Conservation (phyloP, 1,140 invertebrate genomes). For the Teleogryllus occipitalis region DNA sequence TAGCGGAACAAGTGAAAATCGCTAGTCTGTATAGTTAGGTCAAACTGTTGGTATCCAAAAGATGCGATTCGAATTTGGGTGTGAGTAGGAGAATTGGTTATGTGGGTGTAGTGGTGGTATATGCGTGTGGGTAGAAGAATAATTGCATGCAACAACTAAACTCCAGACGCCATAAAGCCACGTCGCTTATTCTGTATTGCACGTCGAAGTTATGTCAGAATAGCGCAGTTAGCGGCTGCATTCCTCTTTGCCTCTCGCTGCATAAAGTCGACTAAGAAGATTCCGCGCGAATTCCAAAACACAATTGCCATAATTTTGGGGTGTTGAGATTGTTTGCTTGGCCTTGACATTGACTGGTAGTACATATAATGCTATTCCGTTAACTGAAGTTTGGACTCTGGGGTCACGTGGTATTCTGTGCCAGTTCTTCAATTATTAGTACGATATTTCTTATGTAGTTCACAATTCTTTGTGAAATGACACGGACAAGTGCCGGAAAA, state of each 20-base stretch:
- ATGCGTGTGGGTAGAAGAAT: too few species aligned
- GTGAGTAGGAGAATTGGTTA: constrained; percentile 27
- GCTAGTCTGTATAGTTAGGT: constrained; percentile 31
- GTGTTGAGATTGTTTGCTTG: constrained; percentile 9
- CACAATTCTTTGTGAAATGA: too few species aligned
- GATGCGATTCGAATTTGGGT: constrained; percentile 23
- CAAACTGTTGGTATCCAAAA: constrained; percentile 31
- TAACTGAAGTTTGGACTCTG: constrained; percentile 27
- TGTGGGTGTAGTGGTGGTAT: constrained; percentile 35
- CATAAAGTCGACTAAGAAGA: constrained; percentile 29
- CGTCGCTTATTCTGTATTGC: constrained; percentile 24
- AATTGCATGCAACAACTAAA: constrained; percentile 30
- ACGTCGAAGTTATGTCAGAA: constrained; percentile 23
- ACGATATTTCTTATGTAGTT: too few species aligned
- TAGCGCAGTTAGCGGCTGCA: constrained; percentile 25
- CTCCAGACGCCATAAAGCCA: constrained; percentile 24
- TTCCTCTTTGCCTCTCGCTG: constrained; percentile 27
- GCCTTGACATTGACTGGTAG: constrained; percentile 12
- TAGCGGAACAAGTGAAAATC: too few species aligned
- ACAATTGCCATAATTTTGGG: constrained; percentile 26
- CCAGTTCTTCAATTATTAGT: too few species aligned
- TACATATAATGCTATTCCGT: constrained; percentile 17
- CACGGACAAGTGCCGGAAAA: too few species aligned
- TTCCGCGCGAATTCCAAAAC: constrained; percentile 28
- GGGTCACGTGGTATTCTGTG: constrained; percentile 21